Evolutionary conservation across 2,113 vertebrate genomes (phyloP), one percentile per base, ranked within the genome.

Genomic region (Onychorhynchus coronatus): DNA sequence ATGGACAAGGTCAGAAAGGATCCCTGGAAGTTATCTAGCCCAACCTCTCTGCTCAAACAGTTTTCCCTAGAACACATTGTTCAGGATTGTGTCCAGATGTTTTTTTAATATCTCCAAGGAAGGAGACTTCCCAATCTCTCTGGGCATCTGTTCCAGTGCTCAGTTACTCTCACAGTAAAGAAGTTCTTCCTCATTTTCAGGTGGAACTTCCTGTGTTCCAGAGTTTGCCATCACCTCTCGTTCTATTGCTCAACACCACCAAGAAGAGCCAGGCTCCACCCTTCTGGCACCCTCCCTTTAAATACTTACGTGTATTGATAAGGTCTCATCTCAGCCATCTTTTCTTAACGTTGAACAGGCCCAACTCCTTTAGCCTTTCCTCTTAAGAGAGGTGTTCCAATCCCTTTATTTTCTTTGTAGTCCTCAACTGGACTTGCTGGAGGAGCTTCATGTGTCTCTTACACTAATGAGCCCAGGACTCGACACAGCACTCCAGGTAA

Each of bases 361-460:
- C 14, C 19, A 61, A 30, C 11, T 82, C 28, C 15, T 44, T 59
- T 46, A 74, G 19, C 33, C 7, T 39, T 23, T 59, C 22, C 39
- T 39, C 3, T 1, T 14, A 28, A n/a, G 27, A 65, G 17, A 53
- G 46, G n/a, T 61, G 39, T 2, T 68, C 52, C 31, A 50, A 33
- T 50, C 35, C 13, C 24, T 41, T 47, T 41, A 14, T 30, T 5
- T 14, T 47, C 20, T 53, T 68, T 53, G 16, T 6, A 68, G 20
- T 21, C n/a, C 20, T 30, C n/a, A 41, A 11, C n/a, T 41, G 53
- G 47, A 68, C 19, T 61, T 0, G 0, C 7, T 53, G 11, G 30
- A 27, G 44, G 30, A 76, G 39, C 17, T 76, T 41, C 30, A 23
- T 18, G 25, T 47, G 16, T 35, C 12, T 31, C 16, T 15, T 12